Evolutionary conservation across 2,797 vertebrate species (phyloP).

Genomic region (Natrix natrix): DNA sequence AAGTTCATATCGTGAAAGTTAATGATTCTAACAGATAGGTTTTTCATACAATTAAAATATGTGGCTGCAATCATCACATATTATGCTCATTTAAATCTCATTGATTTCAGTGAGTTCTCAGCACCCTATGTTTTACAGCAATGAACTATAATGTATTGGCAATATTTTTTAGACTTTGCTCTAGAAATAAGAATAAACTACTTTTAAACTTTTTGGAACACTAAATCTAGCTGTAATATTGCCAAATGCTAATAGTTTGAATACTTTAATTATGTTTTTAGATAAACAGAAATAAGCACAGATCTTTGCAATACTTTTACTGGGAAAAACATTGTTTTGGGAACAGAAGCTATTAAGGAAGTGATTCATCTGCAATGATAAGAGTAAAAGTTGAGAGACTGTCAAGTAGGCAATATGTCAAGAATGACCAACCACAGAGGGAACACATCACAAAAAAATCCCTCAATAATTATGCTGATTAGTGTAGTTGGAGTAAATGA

Average conservation of each 20-base stretch:
- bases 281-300: conserved; percentile 9
- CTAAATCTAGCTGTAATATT: not conserved
- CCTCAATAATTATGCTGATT: not conserved
- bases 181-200: not conserved
- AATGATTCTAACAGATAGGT: not conserved
- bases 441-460: not conserved
- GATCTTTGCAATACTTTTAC: conserved; percentile 16
- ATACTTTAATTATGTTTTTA: conserved; percentile 7
- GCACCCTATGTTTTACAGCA: not conserved
- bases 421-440: not conserved
- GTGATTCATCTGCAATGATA: not conserved
- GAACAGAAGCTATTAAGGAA: conserved; percentile 17
- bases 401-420: not conserved
- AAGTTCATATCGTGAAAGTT: not conserved
- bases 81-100: not conserved
- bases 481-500: not conserved
- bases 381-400: not conserved
- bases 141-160: not conserved
- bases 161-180: not conserved
- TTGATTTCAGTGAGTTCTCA: not conserved
- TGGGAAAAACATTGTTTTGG: not conserved
- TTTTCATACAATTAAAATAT: not conserved
- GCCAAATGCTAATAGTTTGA: conserved; percentile 20
- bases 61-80: not conserved
- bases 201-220: not conserved